Conservation (phyloP, 2,113 vertebrate genomes). For the Cricetomys ansorgei region DNA sequence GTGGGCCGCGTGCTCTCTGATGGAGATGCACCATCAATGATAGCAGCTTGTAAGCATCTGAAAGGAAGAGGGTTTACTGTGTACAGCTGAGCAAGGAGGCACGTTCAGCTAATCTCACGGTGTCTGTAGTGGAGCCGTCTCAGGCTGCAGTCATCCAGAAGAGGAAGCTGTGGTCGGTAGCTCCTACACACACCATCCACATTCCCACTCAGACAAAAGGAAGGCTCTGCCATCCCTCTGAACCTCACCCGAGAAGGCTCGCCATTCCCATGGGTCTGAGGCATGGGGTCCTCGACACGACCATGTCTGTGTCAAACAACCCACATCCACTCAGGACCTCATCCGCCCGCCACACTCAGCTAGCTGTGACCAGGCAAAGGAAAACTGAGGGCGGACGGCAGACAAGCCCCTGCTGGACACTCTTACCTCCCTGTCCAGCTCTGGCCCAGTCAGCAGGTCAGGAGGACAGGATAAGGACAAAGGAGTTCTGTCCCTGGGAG, state of each 20-base stretch:
- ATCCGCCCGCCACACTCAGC: not conserved
- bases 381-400: too few relatives aligned
- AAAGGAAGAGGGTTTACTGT: not conserved
- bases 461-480: not conserved
- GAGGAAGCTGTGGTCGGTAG: not conserved
- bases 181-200: not conserved
- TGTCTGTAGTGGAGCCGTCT: not conserved
- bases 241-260: not conserved
- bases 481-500: not conserved
- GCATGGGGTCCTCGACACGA: too few relatives aligned
- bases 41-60: not conserved
- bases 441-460: fast-evolving
- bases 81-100: too few relatives aligned
- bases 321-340: not conserved
- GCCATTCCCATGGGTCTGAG: not conserved
- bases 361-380: not conserved
- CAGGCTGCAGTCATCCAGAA: not conserved
- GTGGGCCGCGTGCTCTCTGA: not conserved
- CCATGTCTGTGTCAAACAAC: not conserved
- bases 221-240: not conserved
- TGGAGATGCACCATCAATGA: not conserved
- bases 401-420: not conserved
- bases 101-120: not conserved
- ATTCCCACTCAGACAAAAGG: not conserved
- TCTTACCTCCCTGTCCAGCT: too few relatives aligned